Percentiles rank a stretch among this genome's conserved stretches.
These are phyloP conservation scores for Glaucopsyche alexis DNA, from an alignment of 2,888 invertebrate species.

Conservation along the genomic window DNA sequence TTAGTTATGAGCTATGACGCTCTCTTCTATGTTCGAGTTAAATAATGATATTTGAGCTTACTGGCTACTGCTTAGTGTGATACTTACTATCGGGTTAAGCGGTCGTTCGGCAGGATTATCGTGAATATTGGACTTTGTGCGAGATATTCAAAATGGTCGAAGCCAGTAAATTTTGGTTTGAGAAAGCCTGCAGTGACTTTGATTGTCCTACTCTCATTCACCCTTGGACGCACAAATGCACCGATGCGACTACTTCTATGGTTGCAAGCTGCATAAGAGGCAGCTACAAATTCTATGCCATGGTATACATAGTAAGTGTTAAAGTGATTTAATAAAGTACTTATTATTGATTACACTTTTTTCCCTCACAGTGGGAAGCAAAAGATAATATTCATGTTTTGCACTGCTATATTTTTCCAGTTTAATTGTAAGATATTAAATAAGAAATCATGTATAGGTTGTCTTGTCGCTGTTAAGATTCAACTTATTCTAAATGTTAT, in stretches of 20 bases:
- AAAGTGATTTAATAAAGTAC: too few species aligned
- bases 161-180: constrained; percentile 74
- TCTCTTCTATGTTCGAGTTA: not conserved
- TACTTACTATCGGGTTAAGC: not conserved
- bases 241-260: constrained; percentile 67
- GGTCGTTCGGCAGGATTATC: constrained; percentile 16
- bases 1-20: not conserved
- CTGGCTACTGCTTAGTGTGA: not conserved
- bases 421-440: not conserved
- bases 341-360: too few species aligned
- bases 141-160: constrained; percentile 62
- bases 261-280: constrained; percentile 66
- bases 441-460: not conserved
- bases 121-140: not conserved
- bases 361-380: not conserved
- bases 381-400: not conserved
- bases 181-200: constrained; percentile 58
- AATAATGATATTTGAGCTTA: not conserved
- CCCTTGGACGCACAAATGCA: constrained; percentile 71
- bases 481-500: too few species aligned
- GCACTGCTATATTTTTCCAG: not conserved
- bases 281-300: constrained; percentile 75
- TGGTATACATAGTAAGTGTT: constrained; percentile 73
- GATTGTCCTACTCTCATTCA: constrained; percentile 69
- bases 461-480: too few species aligned